phyloP scores from a whole-genome alignment of 2,797 vertebrate genomes.

The Aldrovandia affinis region DNA sequence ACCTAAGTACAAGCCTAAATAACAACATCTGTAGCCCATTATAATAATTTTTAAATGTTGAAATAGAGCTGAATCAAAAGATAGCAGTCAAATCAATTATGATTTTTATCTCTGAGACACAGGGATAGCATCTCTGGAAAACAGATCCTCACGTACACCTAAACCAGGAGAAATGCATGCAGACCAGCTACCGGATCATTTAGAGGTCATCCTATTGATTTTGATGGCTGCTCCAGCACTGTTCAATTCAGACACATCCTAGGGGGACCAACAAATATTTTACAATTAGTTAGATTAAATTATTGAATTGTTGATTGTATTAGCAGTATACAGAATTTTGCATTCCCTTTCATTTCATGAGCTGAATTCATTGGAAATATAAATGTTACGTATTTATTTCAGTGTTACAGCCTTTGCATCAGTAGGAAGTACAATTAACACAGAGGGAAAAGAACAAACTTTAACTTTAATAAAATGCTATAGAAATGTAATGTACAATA shows the following conservation, averaged over 20 bases:
- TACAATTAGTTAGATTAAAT: not conserved
- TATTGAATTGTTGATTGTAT: not conserved
- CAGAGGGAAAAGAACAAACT: conserved; percentile 21
- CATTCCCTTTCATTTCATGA: not conserved
- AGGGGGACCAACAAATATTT: not conserved
- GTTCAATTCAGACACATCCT: too few relatives aligned
- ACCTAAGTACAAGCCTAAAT: too few relatives aligned
- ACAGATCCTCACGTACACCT: not conserved
- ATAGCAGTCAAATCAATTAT: too few relatives aligned
- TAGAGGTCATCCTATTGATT: too few relatives aligned
- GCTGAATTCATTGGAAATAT: too few relatives aligned
- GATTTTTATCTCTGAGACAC: too few relatives aligned
- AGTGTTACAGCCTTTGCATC: not conserved
- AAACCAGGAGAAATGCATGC: not conserved
- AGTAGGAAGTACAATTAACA: conserved; percentile 13
- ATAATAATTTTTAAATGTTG: too few relatives aligned
- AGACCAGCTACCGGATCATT: too few relatives aligned
- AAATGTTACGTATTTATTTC: too few relatives aligned
- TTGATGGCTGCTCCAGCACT: too few relatives aligned
- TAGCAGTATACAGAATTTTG: not conserved
- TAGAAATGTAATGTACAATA: conserved; percentile 28
- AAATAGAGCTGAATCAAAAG: too few relatives aligned
- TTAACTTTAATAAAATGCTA: conserved; percentile 34
- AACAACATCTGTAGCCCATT: too few relatives aligned
- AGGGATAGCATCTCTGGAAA: not conserved